Evolutionary conservation across 2,797 vertebrate genomes (phyloP).

Genomic region (Iguana delicatissima): DNA sequence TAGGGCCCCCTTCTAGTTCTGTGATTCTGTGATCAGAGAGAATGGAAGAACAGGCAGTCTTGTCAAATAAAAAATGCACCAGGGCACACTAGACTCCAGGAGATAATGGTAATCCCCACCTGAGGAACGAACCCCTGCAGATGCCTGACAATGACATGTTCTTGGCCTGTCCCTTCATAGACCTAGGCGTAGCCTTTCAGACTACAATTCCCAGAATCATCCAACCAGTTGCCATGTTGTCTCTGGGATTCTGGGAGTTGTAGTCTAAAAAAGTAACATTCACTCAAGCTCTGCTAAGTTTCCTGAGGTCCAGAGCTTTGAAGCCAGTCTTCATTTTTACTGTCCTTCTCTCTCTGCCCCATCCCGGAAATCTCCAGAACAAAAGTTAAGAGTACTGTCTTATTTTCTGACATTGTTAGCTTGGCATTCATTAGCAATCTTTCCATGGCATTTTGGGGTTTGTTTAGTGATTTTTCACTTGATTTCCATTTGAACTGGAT

Average conservation of each 20-base stretch:
- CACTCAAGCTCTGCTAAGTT: background rate
- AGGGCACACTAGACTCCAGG: background rate
- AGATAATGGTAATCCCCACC: background rate
- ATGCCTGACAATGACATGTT: background rate
- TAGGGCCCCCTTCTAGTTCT: too few relatives aligned
- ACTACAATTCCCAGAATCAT: background rate
- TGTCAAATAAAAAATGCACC: background rate
- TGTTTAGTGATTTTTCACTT: background rate
- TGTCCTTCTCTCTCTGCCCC: background rate
- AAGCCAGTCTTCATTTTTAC: background rate
- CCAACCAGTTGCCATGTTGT: background rate
- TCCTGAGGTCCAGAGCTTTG: background rate
- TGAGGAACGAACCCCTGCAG: background rate
- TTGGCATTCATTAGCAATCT: background rate
- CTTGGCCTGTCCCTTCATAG: background rate
- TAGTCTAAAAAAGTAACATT: background rate
- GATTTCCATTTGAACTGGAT: background rate
- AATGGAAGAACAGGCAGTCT: background rate
- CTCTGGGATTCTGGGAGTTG: background rate
- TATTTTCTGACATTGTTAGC: background rate
- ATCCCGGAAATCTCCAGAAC: background rate
- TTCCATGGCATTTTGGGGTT: background rate
- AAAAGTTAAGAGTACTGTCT: background rate
- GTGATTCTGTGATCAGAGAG: background rate
- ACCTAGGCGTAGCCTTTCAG: background rate